A percentile compares a stretch with the other conserved stretches of the same genome.
These are phyloP conservation scores for Cichlasoma orientale DNA, from an alignment of 2,797 vertebrate species.

Conservation along the genomic window DNA sequence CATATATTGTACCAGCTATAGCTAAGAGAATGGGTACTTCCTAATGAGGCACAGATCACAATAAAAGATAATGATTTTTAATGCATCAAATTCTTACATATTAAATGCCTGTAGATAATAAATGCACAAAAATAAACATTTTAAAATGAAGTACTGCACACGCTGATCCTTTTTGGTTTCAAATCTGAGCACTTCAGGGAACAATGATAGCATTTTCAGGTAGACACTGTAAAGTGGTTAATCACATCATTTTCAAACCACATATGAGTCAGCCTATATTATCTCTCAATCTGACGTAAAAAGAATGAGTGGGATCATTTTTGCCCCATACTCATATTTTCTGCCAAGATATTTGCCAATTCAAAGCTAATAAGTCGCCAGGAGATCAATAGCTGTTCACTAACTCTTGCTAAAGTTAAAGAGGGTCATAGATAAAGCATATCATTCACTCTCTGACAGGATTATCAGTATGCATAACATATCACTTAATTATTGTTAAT, in stretches of 20 bases:
- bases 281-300: background rate
- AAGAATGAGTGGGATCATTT: background rate
- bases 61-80: background rate
- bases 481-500: conserved; percentile 40
- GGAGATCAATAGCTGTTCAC: conserved; percentile 35
- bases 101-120: background rate
- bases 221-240: background rate
- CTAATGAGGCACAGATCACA: background rate
- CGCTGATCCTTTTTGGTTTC: background rate
- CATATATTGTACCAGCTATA: background rate
- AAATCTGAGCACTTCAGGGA: background rate
- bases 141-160: background rate
- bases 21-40: background rate
- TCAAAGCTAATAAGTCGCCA: conserved; percentile 15
- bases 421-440: conserved; percentile 31
- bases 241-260: background rate
- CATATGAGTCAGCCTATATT: background rate
- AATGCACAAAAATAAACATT: background rate
- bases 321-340: conserved; percentile 3
- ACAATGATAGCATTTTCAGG: background rate
- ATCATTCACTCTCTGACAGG: conserved; percentile 41
- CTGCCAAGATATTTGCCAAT: background rate
- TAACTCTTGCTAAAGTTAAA: conserved; percentile 21
- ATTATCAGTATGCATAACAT: conserved; percentile 29
- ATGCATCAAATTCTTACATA: background rate